Evolutionary conservation across 2,797 vertebrate species (phyloP).

Genomic region (Helicolenus hilgendorfi): DNA sequence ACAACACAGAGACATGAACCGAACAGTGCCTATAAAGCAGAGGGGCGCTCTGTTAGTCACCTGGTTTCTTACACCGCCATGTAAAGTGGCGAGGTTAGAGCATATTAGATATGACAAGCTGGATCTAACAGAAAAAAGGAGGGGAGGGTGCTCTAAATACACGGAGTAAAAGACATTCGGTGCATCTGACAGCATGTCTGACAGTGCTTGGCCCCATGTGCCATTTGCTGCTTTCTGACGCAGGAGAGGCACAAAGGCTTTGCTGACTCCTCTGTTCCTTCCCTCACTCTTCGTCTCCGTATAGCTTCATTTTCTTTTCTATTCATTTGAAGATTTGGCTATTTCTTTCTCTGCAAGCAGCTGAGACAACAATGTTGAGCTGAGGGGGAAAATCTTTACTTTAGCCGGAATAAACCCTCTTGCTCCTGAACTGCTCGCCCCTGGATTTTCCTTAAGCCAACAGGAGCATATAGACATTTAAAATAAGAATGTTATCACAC

Average conservation of each 20-base stretch:
- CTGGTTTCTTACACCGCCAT: constrained; percentile 55
- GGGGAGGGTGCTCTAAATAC: constrained; percentile 21
- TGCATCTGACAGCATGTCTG: constrained; percentile 78
- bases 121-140: constrained; percentile 41
- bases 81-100: constrained; percentile 52
- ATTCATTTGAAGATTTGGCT: constrained; percentile 50
- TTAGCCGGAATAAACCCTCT: constrained; percentile 22
- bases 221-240: constrained; percentile 67
- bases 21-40: constrained; percentile 37
- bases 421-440: not conserved
- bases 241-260: constrained; percentile 69
- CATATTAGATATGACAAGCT: constrained; percentile 66
- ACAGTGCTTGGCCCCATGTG: constrained; percentile 75
- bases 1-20: constrained; percentile 42
- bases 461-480: not conserved
- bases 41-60: constrained; percentile 58
- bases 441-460: not conserved
- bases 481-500: constrained; percentile 6
- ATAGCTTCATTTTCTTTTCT: constrained; percentile 56
- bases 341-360: constrained; percentile 40
- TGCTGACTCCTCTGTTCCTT: constrained; percentile 82
- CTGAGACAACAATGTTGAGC: constrained; percentile 43
- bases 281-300: constrained; percentile 49
- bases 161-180: constrained; percentile 55
- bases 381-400: constrained; percentile 8